Base-by-base conservation (phyloP, 2,113 vertebrate genomes). In the Rana temporaria region DNA sequence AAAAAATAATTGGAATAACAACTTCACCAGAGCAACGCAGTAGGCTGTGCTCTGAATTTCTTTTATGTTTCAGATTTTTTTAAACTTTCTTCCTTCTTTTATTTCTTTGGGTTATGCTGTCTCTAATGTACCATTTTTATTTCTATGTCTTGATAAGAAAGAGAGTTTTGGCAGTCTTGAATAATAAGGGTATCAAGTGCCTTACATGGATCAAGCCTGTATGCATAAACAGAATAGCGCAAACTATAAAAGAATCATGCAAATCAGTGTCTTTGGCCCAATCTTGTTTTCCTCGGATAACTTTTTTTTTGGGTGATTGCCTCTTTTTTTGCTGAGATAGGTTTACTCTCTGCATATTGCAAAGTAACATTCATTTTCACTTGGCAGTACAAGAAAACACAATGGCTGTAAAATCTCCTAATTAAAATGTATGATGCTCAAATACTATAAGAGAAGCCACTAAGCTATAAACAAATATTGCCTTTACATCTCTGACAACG, bases 341-440 rank as follows among this genome's bases (percentile, higher is more conserved):
- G 30, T 84, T 88, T 84, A 26, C 64, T 87, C 87, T 53, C 87
- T 89, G 84, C 64, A 77, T 72, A 18, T 55, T 70, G 80, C 85
- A 56, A 53, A 20, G 55, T 64, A 87, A 78, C 30, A 59, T 81
- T 87, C 80, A 79, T 88, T 88, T 88, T 73, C 62, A 62, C 55
- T 53, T 79, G 64, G 76, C 83, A 88, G 83, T 65, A n/a, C 83
- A 60, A 81, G 78, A 85, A 79, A 42, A 15, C 55, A 53, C 38
- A 71, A 18, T 20, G 85, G 74, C 85, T 79, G 62, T 7, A 86
- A 84, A 71, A 18, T 85, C 79, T 85, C 57, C 81, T 87, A 90
- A 90, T 90, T 90, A 91, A 89, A 86, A 90, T 73, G 42, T 81
- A 78, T 73, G 78, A 84, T 88, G 70, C 55, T 81, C 69, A 81